A percentile compares a stretch with the other conserved stretches of the same genome.
Conservation (phyloP, 2,888 invertebrate species). For the Dryocosmus kuriphilus region DNA sequence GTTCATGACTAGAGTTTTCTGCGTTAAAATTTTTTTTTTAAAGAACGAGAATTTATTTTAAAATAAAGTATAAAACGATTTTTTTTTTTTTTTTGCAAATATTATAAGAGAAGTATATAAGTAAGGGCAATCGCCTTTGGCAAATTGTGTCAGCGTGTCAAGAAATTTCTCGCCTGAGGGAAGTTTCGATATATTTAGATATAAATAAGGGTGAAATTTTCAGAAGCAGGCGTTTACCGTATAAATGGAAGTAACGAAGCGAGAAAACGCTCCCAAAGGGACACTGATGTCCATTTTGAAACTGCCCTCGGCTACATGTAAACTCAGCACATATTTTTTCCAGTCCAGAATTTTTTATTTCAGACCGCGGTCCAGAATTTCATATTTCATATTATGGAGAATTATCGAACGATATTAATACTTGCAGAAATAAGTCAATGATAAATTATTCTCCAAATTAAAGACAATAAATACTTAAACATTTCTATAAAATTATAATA, state of each 20-base stretch:
- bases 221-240: not conserved
- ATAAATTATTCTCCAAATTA: too few relatives aligned
- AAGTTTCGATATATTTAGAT: not conserved
- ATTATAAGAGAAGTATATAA: not conserved
- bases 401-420: too few relatives aligned
- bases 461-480: too few relatives aligned
- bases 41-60: not conserved
- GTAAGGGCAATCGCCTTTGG: not conserved
- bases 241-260: constrained; percentile 4
- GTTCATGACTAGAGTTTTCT: not conserved
- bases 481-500: too few relatives aligned
- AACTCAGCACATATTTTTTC: not conserved
- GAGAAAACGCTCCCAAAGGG: not conserved
- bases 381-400: not conserved
- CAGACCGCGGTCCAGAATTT: not conserved
- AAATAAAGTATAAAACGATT: not conserved
- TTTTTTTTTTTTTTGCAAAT: not conserved
- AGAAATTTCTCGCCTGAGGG: not conserved
- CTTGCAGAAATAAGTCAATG: too few relatives aligned
- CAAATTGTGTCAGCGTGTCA: not conserved
- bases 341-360: not conserved
- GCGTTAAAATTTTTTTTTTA: not conserved
- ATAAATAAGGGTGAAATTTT: constrained; percentile 9
- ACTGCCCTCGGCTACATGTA: not conserved
- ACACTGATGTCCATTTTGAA: not conserved